Base-by-base conservation (phyloP, 1,140 invertebrate genomes). In the Lucilia sericata region DNA sequence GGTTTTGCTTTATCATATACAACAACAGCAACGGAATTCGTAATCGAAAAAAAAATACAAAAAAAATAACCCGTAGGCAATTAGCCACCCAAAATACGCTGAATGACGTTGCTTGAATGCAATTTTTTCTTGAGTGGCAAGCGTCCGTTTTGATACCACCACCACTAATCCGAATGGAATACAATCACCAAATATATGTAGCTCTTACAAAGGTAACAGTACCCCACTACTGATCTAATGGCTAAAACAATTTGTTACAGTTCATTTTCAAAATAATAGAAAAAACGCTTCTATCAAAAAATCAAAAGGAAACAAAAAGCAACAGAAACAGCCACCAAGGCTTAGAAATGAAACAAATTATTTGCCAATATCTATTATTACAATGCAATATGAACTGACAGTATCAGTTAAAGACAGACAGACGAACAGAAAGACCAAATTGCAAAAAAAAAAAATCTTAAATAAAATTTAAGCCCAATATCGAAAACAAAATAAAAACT, bases 21-120 rank as follows among this genome's bases (percentile, higher is more conserved):
- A 42, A 10, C 42, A 55, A 17, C 12, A 42, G 42, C 42, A 55
- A 55, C 12, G 12, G 51, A 13, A 55, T 55, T 55, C 17, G 51
- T n/a, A 55, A 55, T 17, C 51, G 4, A 55, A 55, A 17, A 12
- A 49, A 19, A 49, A 9, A 42, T 51, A 49, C 4, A 14, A 21
- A 80, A 0, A 21, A 49, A 55, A 14, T 13, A 55, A 55, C 13
- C 51, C 12, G 12, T 5, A 55, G 51, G 75, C 75, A 78, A 47
- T 78, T 78, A 78, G 42, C 75, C 75, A 78, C 75, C 75, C 75
- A 78, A 78, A 42, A 78, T 36, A 74, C 12, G 42, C 34, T 78
- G 75, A 78, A 78, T 78, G 75, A 78, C 42, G 75, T 78, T 78
- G 36, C 55, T n/a, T n/a, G 5, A 17, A 60, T 60, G 55, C 55